These are phyloP conservation scores for Labroides dimidiatus DNA, from an alignment of 2,797 vertebrate species.

Conservation along the genomic window DNA sequence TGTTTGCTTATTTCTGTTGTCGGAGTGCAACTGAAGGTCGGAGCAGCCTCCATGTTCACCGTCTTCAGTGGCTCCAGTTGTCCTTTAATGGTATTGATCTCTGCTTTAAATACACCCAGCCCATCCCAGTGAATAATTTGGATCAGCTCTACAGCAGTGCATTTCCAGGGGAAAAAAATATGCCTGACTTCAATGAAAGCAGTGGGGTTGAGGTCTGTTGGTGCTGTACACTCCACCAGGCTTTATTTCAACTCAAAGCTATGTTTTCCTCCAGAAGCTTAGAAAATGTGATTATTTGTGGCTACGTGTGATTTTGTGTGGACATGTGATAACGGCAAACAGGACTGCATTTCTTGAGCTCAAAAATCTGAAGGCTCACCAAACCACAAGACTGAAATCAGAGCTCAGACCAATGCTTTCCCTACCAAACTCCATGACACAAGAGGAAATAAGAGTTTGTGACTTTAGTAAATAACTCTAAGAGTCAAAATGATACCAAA, in stretches of 20 bases:
- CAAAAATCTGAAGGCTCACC: too few relatives aligned
- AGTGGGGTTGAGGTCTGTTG: not conserved
- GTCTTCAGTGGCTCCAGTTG: conserved; percentile 45
- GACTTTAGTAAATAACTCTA: not conserved
- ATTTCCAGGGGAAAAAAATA: conserved; percentile 4
- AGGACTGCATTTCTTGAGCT: conserved; percentile 13
- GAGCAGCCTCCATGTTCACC: conserved; percentile 21
- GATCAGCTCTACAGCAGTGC: conserved; percentile 35
- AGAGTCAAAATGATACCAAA: too few relatives aligned
- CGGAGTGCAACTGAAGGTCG: conserved; percentile 44
- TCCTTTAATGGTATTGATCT: conserved; percentile 80
- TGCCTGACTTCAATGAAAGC: conserved; percentile 26
- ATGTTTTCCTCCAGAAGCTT: not conserved
- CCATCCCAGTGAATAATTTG: conserved; percentile 78
- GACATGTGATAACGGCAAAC: conserved; percentile 33
- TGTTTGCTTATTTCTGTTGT: not conserved
- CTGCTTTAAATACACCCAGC: conserved; percentile 76
- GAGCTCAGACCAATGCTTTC: conserved; percentile 2
- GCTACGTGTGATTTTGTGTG: conserved; percentile 27
- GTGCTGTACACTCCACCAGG: not conserved
- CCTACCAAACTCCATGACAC: not conserved
- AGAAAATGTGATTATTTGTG: conserved; percentile 44
- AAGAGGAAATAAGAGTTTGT: not conserved
- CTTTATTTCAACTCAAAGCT: conserved; percentile 18
- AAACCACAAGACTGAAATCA: too few relatives aligned